Base-by-base conservation (phyloP, 2,113 vertebrate species). In the Spilogale gracilis region DNA sequence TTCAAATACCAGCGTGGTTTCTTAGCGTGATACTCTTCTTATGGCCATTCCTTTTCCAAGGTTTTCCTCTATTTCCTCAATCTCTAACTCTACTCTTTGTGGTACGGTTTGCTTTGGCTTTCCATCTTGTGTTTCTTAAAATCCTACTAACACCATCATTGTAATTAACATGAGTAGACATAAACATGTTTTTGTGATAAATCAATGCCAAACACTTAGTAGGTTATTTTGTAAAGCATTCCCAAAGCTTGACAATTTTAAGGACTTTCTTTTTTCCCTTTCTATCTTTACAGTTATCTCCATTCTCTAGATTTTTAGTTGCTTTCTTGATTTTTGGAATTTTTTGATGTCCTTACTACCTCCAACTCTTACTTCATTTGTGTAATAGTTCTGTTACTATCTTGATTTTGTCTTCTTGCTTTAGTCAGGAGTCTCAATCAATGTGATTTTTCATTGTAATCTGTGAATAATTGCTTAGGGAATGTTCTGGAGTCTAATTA, bases 401-500 rank as follows among this genome's bases (percentile, higher is more conserved):
- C 27, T 96, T 67, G 50, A 4, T n/a, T 82, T 85, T 82, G 30
- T 60, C 45, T 80, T 82, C 21, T 56, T 60, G 9, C 9, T 27
- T 54, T 48, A 79, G 13, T 80, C 69, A 74, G 50, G 38, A 94
- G n/a, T 45, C 20, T 96, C 67, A 95, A n/a, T 95, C 60, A 86
- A 56, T 78, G 74, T 2, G 96, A 30, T 63, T 56, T 82, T 95
- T 93, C 76, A 25, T 2, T 95, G 54, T 81, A 88, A 85, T 78
- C 79, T 83, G 32, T 81, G 83, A 96, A 60, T 97, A 97, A 96
- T 89, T 96, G 60, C 89, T 95, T 82, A 58, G 23, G 78, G 54
- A 82, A 86, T 86, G 87, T 96, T 82, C 71, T 85, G 87, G 83
- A 91, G 69, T 85, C 82, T 96, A 96, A 96, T 95, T 96, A 94